Base-by-base conservation (phyloP, 1,140 invertebrate genomes). In the Belonocnema kinseyi region DNA sequence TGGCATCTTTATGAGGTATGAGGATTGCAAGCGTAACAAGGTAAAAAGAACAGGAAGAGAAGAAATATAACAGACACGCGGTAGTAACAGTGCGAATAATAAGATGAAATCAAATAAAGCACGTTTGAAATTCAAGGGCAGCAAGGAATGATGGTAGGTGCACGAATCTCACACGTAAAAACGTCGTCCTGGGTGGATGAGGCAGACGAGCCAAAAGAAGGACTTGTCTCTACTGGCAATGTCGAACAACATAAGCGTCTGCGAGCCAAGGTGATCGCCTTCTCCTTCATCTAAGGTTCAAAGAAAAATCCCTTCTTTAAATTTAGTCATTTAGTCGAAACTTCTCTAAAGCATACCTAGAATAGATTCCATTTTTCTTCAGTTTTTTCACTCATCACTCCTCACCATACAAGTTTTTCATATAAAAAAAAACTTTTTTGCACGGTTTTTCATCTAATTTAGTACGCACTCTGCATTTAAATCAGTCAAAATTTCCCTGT, bases 121-220 rank as follows among this genome's bases (percentile, higher is more conserved):
- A 66, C 81, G 76, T 74, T 87, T 83, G 79, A 84, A 83, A 86
- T 86, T 86, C 83, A 85, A 86, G 85, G 85, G 83, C 85, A 85
- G 61, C 82, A 75, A 82, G 85, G 80, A 80, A 84, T 80, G 77
- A 82, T 80, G 79, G 61, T 75, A 58, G 71, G 74, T 78, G 54
- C 66, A 26, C n/a, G 77, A 83, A 80, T 79, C 81, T 78, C 77
- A 76, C 77, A 73, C 77, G 81, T 83, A 86, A 86, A 85, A 83
- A 86, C 79, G 80, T 82, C 72, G 73, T 72, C 74, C 61, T 70
- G 56, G 53, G 53, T 72, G 50, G 78, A 81, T 54, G 78, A 80
- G 79, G 77, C 80, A 83, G 82, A 83, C 80, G 79, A 58, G 77
- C 80, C 73, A 85, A 83, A 85, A 85, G 80, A 85, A 85, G 78